Evolutionary conservation across 2,888 invertebrate species (phyloP), one percentile per base, ranked within the genome.

Genomic region (Aleiodes alternator): DNA sequence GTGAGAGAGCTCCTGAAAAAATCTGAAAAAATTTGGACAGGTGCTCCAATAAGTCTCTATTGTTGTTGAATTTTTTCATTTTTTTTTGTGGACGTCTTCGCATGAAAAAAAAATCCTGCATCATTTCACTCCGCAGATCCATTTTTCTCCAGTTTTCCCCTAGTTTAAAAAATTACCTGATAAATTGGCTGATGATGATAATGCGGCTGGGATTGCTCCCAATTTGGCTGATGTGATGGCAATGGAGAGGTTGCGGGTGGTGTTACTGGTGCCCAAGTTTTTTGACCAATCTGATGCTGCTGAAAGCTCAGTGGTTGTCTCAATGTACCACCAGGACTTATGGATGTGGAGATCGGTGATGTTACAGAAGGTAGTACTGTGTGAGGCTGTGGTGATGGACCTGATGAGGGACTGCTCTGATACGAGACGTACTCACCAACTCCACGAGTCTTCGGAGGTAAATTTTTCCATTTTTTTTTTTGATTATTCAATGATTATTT

Each of bases 241-340:
- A 80, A 76, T 69, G 90, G 88, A 69, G 89, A 88, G 86, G 84
- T 91, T 87, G 85, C 91, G 89, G 90, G 90, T 78, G 91, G 90
- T 77, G 90, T 90, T 14, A 91, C 90, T 69, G 91, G 90, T 56
- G 90, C 90, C 91, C 91, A 91, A 76, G 83, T 82, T 76, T 84
- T 87, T n/a, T 82, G 80, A 73, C 79, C 77, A 16, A 79, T 57
- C 72, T 81, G 83, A 14, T 84, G 80, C 72, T 81, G 80, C 72
- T 81, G 86, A 76, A 85, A 88, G 73, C 84, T 83, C 76, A 86
- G 85, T 66, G 87, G 87, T 76, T 87, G 88, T 72, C 86, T 87
- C 50, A 83, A 81, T 79, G 87, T 87, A 84, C 90, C 86, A 80
- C 85, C 80, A 86, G 88, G 83, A 86, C 87, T 82, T 82, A 83